Base-by-base conservation (phyloP, 1,140 invertebrate genomes). In the Wiebesia pumilae region DNA sequence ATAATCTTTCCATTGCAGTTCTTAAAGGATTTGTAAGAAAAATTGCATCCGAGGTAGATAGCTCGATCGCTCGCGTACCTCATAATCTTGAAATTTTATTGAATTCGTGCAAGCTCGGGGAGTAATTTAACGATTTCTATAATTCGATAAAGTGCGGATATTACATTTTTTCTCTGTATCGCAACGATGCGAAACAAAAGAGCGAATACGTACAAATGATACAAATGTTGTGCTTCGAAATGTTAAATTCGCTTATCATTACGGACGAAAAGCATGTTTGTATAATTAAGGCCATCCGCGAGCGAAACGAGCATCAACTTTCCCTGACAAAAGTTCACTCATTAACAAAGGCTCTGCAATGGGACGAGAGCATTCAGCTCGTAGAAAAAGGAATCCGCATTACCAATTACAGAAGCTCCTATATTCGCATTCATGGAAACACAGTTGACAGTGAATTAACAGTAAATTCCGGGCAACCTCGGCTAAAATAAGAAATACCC, bases 371-470 rank as follows among this genome's bases (percentile, higher is more conserved):
- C 81, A 69, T 40, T 65, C 30, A 30, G 69, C 33, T 38, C 73
- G 33, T 78, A 84, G 78, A 27, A n/a, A 43, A 77, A 85, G 73
- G 81, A 73, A 69, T 71, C 75, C 84, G 62, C 78, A 35, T 27
- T 81, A 75, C 78, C 84, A 86, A 86, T 86, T 86, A 86, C 80
- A 40, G 85, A 69, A 83, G 24, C 73, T 71, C 16, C 77, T 67
- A 51, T 38, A 21, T 33, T 40, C 35, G 83, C 75, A 62, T 43
- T 62, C 58, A 33, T n/a, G 62, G 33, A 85, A 43, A 81, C 84
- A 62, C 43, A 86, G 47, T 78, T 81, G 84, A 77, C 85, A 83
- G 80, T 83, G 85, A 86, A 86, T 83, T 86, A 86, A 86, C 85
- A 83, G 81, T 86, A 86, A 86, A 86, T 86, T 86, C 38, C 79